Percentiles rank a stretch among this genome's conserved stretches.
phyloP scores from a whole-genome alignment of 2,888 invertebrate species.

The Melanostoma mellinum region DNA sequence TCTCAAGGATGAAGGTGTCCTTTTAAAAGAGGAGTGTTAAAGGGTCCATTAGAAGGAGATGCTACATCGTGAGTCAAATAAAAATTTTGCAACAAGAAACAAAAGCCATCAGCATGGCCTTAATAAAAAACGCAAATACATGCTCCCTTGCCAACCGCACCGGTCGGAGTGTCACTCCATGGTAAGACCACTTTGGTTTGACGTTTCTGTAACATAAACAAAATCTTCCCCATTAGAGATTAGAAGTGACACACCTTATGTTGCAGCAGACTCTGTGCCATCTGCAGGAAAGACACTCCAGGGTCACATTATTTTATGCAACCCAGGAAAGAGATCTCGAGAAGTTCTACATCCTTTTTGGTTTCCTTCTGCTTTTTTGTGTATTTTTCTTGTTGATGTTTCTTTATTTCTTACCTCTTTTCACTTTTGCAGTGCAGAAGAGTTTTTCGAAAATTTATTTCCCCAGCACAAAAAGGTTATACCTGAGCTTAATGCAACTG shows the following conservation, averaged over 20 bases:
- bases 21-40: no score
- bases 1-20: no score
- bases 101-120: no score
- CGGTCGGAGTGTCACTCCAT: conserved; percentile 43
- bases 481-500: conserved; percentile 65
- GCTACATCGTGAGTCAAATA: no score
- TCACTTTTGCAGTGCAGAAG: background rate
- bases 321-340: conserved; percentile 11
- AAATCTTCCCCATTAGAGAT: conserved; percentile 29
- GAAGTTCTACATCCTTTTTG: conserved; percentile 52
- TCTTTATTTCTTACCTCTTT: background rate
- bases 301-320: conserved; percentile 59
- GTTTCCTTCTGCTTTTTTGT: conserved; percentile 9
- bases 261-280: conserved; percentile 36
- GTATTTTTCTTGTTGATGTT: background rate
- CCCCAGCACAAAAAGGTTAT: conserved; percentile 50
- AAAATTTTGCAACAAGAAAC: no score
- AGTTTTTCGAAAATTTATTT: conserved; percentile 60
- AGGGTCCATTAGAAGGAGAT: no score
- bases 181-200: conserved; percentile 25
- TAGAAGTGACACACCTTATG: conserved; percentile 54
- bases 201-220: conserved; percentile 19
- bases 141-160: conserved; percentile 24
- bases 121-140: background rate
- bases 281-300: conserved; percentile 60